phyloP scores from a whole-genome alignment of 1,140 invertebrate genomes.

The Scaptodrosophila lebanonensis region DNA sequence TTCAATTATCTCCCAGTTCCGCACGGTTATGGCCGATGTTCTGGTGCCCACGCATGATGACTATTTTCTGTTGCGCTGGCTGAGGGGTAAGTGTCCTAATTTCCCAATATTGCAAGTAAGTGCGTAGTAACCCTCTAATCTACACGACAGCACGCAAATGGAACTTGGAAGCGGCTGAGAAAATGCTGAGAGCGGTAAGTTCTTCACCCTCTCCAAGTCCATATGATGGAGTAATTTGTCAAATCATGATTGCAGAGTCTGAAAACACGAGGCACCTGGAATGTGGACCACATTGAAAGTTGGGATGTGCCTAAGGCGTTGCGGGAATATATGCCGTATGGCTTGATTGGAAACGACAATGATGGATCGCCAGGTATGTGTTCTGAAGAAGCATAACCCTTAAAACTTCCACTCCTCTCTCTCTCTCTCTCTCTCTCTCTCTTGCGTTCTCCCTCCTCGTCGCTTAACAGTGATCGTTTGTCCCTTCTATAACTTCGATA shows the following conservation, averaged over 20 bases:
- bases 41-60: conserved; percentile 86
- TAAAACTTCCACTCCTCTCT: not conserved
- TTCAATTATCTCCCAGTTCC: conserved; percentile 80
- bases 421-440: not conserved
- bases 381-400: fast-evolving
- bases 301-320: conserved; percentile 86
- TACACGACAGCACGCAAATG: conserved; percentile 85
- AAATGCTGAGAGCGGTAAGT: conserved; percentile 86
- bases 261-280: conserved; percentile 80
- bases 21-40: conserved; percentile 82
- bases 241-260: conserved; percentile 36
- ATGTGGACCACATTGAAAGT: conserved; percentile 82
- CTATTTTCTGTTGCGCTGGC: conserved; percentile 87
- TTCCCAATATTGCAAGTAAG: too few relatives aligned
- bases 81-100: conserved; percentile 87
- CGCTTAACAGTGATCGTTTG: conserved; percentile 84
- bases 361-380: conserved; percentile 87
- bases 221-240: too few relatives aligned
- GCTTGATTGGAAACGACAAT: conserved; percentile 87
- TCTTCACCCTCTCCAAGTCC: not conserved
- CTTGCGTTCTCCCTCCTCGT: conserved; percentile 53
- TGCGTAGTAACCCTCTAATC: too few relatives aligned
- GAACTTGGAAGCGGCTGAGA: conserved; percentile 87
- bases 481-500: conserved; percentile 85
- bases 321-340: conserved; percentile 85